A percentile compares a stretch with the other conserved stretches of the same genome.
phyloP scores from a whole-genome alignment of 2,113 vertebrate species.

The Haemorhous mexicanus region DNA sequence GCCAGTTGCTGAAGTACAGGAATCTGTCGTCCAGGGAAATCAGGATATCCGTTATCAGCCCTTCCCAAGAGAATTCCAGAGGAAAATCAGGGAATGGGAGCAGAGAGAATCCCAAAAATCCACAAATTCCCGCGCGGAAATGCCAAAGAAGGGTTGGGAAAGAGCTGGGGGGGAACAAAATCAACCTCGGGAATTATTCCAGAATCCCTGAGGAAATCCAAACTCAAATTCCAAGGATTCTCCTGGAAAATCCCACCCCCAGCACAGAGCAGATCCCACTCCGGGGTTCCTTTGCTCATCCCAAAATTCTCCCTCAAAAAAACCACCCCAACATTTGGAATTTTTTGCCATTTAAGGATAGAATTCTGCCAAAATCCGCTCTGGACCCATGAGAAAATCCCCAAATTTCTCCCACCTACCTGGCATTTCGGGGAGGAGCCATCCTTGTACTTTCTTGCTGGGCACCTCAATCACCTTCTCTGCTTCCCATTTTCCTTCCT shows the following conservation, averaged over 20 bases:
- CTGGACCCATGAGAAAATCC: neutral
- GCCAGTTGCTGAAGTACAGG: neutral
- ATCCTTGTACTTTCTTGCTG: neutral
- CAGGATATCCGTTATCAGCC: neutral
- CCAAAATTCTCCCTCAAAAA: neutral
- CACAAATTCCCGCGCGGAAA: rapidly evolving
- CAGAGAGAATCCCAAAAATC: neutral
- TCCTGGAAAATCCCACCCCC: neutral
- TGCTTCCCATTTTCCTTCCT: neutral
- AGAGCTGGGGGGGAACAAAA: too few species aligned
- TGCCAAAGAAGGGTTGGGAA: neutral
- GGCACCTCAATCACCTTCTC: neutral
- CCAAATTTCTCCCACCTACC: neutral
- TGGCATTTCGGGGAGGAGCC: neutral
- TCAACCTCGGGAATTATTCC: neutral
- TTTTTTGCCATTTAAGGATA: neutral
- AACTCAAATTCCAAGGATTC: neutral
- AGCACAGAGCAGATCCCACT: neutral
- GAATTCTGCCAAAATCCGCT: neutral
- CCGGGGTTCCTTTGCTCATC: neutral
- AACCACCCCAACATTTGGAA: too few species aligned
- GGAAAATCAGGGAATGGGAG: neutral
- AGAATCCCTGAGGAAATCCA: neutral
- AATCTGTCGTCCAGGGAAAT: neutral
- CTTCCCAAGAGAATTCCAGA: neutral